Evolutionary conservation across 1,140 invertebrate genomes (phyloP).

Genomic region (Trissolcus basalis): DNA sequence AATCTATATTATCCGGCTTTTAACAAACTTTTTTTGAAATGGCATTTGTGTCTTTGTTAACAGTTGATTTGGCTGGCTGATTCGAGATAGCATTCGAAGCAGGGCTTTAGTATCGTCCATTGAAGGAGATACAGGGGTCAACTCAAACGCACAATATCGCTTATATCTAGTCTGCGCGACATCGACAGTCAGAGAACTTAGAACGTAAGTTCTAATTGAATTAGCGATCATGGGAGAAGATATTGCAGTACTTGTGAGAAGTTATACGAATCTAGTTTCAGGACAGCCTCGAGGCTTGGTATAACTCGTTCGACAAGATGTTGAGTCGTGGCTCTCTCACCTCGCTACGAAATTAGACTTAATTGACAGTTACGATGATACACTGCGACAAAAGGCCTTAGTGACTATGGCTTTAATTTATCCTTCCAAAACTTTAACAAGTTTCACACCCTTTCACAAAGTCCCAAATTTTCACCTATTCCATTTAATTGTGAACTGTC

Average conservation of each 20-base stretch:
- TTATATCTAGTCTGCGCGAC: constrained; percentile 44
- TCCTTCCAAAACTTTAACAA: constrained; percentile 11
- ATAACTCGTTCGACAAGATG: constrained; percentile 45
- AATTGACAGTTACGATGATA: constrained; percentile 45
- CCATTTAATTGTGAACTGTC: too few species aligned
- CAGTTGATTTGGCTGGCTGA: not conserved
- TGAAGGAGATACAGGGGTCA: constrained; percentile 24
- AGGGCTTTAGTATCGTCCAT: constrained; percentile 10
- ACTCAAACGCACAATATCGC: constrained; percentile 43
- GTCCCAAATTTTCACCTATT: too few species aligned
- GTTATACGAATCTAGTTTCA: constrained; percentile 52
- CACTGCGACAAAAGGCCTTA: constrained; percentile 35
- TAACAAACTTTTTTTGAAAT: too few species aligned
- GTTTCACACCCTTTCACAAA: not conserved
- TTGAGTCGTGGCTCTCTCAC: constrained; percentile 33
- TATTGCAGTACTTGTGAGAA: constrained; percentile 67
- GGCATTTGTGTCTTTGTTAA: not conserved
- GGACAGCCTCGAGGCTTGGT: constrained; percentile 20
- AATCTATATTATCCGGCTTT: too few species aligned
- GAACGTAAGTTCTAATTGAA: constrained; percentile 65
- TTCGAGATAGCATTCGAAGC: too few species aligned
- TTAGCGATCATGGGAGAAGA: constrained; percentile 54
- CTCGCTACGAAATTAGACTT: constrained; percentile 41
- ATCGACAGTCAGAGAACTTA: constrained; percentile 54
- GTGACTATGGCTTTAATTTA: constrained; percentile 14